Evolutionary conservation across 92 coral and sea anemone genomes (phyloP).

Genomic region (Porites evermanni): DNA sequence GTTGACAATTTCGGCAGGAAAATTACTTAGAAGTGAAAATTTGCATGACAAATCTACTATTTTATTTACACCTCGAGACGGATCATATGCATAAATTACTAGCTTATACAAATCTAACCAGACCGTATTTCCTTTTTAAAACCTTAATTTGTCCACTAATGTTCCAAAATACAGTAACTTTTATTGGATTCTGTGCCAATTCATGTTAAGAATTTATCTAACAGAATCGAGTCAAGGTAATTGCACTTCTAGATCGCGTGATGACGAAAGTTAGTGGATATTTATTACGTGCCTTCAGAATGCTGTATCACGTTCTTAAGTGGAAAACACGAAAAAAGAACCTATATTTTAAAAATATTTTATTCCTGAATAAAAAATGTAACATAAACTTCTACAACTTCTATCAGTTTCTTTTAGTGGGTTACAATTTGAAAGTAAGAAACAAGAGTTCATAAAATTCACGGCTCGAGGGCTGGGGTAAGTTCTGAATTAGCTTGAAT

Average conservation of each 20-base stretch:
- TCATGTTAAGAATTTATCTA: background rate
- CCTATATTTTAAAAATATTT: too few species aligned
- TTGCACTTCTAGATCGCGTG: constrained; percentile 7
- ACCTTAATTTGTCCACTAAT: background rate
- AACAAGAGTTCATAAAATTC: background rate
- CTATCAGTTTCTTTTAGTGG: background rate
- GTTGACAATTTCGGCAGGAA: too few species aligned
- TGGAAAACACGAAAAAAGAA: too few species aligned
- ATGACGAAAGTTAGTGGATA: constrained; percentile 9
- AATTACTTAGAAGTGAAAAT: too few species aligned
- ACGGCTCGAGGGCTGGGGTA: too few species aligned
- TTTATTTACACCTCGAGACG: background rate
- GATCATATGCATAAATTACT: background rate
- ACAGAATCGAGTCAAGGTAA: background rate
- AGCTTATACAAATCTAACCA: background rate
- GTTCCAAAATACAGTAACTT: background rate
- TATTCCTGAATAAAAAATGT: too few species aligned
- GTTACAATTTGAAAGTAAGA: background rate
- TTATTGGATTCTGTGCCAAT: background rate
- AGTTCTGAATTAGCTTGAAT: too few species aligned
- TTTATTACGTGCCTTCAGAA: constrained; percentile 24
- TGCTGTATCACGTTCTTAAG: too few species aligned
- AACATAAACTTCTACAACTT: too few species aligned
- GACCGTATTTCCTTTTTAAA: background rate
- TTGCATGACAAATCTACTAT: background rate